Evolutionary conservation across 92 coral and sea anemone genomes (phyloP), one percentile per base, ranked within the genome.

Genomic region (Siderastrea siderea): DNA sequence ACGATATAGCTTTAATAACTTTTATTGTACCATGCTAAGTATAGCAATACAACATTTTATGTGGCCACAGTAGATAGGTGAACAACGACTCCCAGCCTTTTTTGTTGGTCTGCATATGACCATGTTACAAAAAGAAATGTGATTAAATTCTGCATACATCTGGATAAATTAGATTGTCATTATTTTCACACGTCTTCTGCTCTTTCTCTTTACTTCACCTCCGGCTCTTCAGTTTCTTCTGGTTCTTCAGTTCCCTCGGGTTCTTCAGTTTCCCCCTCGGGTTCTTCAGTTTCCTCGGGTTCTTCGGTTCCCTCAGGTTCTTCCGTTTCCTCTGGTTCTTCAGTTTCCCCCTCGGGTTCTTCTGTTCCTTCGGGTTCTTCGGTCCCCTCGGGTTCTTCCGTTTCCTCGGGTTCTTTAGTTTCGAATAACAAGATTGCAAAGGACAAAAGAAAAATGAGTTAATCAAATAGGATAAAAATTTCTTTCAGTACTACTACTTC

Each of bases 251-350:
- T 61, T 61, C 19, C 71, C 50, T 44, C 71, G 14, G 71, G 15
- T 67, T 67, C 71, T 45, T 67, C 71, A 6, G 50, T 67, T 67
- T 38, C 71, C 16, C 66, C 66, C 50, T 67, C 71, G 16, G 47
- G 71, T 44, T 67, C 49, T 2, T 44, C 71, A 12, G 71, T 67
- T 67, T 44, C 47, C 47, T n/a, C 70, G 47, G 47, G 70, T 65
- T 65, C 47, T 65, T 65, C 70, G 1, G 70, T 65, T 61, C 45
- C 71, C 3, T 67, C 71, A 15, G 50, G 71, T 67, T 67, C 71
- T 45, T 19, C 71, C 10, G 47, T 67, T 67, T 67, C 71, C 69
- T 65, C 69, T 16, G 68, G 68, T 63, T 63, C 38, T 62, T 62
- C 57, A 52, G 57, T 52, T 52, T 52, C 57, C 57, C n/a, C 70